Conservation (phyloP, 2,113 vertebrate genomes). For the Marmota monax region DNA sequence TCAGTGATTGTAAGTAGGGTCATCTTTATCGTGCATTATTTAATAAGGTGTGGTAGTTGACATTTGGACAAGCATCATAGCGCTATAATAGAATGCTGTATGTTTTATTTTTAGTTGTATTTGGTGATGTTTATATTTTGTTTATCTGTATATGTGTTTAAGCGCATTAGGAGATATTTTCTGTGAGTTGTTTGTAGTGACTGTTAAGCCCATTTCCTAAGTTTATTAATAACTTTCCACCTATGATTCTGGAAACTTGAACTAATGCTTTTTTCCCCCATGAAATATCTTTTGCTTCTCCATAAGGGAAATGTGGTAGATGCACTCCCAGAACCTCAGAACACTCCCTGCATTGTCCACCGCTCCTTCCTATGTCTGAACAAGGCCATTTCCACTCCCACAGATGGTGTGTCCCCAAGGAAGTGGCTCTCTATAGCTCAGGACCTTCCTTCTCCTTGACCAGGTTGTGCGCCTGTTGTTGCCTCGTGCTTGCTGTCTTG, state of each 20-base stretch:
- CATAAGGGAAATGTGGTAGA: background rate
- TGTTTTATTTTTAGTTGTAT: constrained; percentile 46
- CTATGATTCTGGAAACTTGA: background rate
- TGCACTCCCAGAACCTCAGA: background rate
- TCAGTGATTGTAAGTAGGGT: background rate
- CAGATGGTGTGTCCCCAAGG: background rate
- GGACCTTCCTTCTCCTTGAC: no score
- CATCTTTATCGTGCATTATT: constrained; percentile 20
- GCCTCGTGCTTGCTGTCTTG: no score
- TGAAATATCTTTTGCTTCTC: background rate
- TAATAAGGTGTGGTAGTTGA: background rate
- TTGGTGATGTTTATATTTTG: background rate
- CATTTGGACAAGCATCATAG: background rate
- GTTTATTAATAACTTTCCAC: background rate
- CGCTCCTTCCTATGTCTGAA: background rate
- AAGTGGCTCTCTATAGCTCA: background rate
- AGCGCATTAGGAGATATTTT: background rate
- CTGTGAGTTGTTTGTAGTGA: constrained; percentile 15
- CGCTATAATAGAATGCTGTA: background rate
- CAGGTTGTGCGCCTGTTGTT: background rate
- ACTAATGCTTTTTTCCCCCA: background rate
- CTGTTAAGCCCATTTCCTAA: background rate
- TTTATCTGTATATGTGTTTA: background rate
- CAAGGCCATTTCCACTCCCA: background rate
- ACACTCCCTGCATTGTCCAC: background rate